Conservation (phyloP, 2,113 vertebrate genomes). For the Podarcis muralis region DNA sequence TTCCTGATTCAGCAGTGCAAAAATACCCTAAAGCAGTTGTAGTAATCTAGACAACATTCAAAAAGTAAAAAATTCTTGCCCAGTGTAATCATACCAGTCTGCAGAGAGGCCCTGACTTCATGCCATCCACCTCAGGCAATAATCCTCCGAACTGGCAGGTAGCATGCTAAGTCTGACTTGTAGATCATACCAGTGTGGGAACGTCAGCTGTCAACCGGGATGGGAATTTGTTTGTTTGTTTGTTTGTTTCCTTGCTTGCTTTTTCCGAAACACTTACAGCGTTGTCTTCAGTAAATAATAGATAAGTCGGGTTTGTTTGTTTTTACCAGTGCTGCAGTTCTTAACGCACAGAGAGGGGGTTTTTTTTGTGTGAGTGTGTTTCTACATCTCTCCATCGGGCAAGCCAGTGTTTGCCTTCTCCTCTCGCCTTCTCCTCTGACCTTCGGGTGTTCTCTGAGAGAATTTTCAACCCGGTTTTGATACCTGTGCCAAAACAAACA, state of each 20-base stretch:
- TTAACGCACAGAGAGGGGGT: not conserved
- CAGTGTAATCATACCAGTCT: too few species aligned
- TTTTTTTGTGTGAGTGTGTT: not conserved
- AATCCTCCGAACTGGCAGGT: not conserved
- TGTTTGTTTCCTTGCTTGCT: not conserved
- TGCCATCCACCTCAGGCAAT: not conserved
- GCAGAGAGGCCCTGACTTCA: too few species aligned
- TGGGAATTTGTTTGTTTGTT: not conserved
- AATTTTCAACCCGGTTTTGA: fast-evolving
- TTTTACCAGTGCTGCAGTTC: not conserved
- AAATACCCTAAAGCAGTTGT: too few species aligned
- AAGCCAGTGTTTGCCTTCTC: not conserved
- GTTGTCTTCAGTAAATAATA: constrained; percentile 21
- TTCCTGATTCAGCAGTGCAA: too few species aligned
- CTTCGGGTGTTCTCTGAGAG: fast-evolving
- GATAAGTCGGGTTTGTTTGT: not conserved
- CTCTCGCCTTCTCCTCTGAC: not conserved
- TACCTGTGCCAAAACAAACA: not conserved
- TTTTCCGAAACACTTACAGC: not conserved
- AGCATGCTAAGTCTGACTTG: fast-evolving
- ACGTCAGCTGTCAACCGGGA: not conserved
- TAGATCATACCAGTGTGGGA: fast-evolving
- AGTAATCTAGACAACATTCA: too few species aligned
- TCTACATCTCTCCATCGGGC: not conserved
- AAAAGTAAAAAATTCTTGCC: too few species aligned